Base-by-base conservation (phyloP, 2,113 vertebrate genomes). In the Orientallactaga bullata region DNA sequence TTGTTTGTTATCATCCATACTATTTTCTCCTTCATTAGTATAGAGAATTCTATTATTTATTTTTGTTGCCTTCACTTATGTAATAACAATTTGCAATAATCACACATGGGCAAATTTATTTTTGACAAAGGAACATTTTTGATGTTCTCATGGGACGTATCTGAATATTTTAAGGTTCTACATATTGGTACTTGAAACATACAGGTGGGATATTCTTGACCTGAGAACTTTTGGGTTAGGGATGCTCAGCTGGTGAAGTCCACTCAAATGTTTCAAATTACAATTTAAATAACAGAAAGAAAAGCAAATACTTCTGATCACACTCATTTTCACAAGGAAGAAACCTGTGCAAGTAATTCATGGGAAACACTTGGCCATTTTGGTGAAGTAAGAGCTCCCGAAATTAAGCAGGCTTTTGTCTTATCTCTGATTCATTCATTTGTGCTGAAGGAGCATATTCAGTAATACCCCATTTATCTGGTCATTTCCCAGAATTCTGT, bases 381-480 rank as follows among this genome's bases (percentile, higher is more conserved):
- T 72, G 76, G 61, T 71, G 74, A 84, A 81, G 76, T 61, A 83
- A 77, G 77, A 60, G 89, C 68, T 78, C 76, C 51, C 42, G 82
- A 93, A 92, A 66, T 90, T 95, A 91, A 89, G 77, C 47, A 39
- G 80, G 15, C 63, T 85, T 96, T 92, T 96, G 92, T 93, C 89
- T 93, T 87, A 85, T 51, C 88, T 85, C 21, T n/a, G 51, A 77
- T 63, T 90, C 90, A 91, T 80, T 90, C 92, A 83, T 97, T 97
- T 96, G 69, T 72, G 78, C 90, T 83, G 20, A 91, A 51, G 68
- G 28, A 91, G 90, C 93, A 69, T 63, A 61, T 93, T 89, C 78
- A 74, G 90, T 92, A 88, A 94, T 82, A 97, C 78, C 32, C 51
- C 96, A 95, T 94, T 96, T 95, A 90, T 95, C 92, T 93, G 93